Evolutionary conservation across 2,113 vertebrate species (phyloP), one percentile per base, ranked within the genome.

Genomic region (Chauna torquata): DNA sequence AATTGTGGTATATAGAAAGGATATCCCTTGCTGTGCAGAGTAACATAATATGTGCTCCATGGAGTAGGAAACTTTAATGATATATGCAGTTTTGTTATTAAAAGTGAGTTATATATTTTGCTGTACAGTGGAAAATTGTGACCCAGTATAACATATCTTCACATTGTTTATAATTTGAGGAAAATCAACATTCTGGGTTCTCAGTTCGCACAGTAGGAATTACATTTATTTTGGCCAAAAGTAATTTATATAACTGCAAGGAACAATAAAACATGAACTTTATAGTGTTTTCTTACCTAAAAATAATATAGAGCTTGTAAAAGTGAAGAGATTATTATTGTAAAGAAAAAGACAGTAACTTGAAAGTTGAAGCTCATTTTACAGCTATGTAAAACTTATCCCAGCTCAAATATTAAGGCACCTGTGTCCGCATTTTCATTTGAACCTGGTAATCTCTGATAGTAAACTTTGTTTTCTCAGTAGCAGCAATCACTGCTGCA

Each of bases 221-320:
- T 98, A 97, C 97, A 98, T 98, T 98, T 98, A 98, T 98, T 98
- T 98, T 98, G 98, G 98, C 98, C 98, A 98, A 98, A 98, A 93
- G 97, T 97, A 98, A 98, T 98, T 98, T 98, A 99, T 98, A 97
- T 98, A 98, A 98, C 98, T 98, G 98, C 97, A 98, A 98, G 98
- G 92, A 98, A 98, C 98, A 98, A 98, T 98, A 98, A 98, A 98
- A 98, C 98, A 98, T 98, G 98, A 98, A 98, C 98, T 98, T 98
- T 97, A 98, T 96, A 96, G 97, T 98, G 98, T 98, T 98, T 98
- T 98, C 97, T 98, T 98, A 98, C 98, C 97, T 98, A 98, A 98
- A 98, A 98, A 98, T 98, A 98, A 98, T 98, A 98, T 95, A 98
- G 98, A 98, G 97, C 97, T 98, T 98, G 98, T 98, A 98, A 98